Percentiles rank a stretch among this genome's conserved stretches.
Evolutionary conservation across 1,140 invertebrate genomes (phyloP).

Genomic region (Hypsibius dujardini): DNA sequence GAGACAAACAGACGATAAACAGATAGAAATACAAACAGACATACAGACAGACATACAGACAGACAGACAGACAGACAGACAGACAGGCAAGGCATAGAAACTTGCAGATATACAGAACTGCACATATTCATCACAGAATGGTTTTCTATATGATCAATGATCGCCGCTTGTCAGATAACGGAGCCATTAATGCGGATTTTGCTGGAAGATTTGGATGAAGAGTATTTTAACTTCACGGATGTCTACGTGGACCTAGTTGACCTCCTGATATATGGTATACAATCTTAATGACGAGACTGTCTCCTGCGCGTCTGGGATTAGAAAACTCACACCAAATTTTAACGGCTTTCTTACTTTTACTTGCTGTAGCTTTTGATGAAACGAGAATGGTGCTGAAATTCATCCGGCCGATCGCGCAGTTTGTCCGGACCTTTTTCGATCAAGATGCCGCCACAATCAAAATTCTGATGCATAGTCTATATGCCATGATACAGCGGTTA

Average conservation of each 20-base stretch:
- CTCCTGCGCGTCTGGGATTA: too few relatives aligned
- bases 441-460: not conserved
- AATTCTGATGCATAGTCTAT: not conserved
- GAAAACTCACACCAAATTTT: too few relatives aligned
- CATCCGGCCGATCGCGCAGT: not conserved
- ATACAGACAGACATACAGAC: not conserved
- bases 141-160: not conserved
- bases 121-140: not conserved
- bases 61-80: not conserved
- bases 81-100: not conserved
- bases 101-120: not conserved
- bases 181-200: conserved; percentile 3
- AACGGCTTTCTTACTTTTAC: not conserved
- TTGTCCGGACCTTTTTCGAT: not conserved
- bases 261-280: not conserved
- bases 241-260: conserved; percentile 8
- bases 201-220: conserved; percentile 15
- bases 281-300: too few relatives aligned
- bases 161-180: not conserved
- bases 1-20: too few relatives aligned
- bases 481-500: not conserved
- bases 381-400: not conserved
- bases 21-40: too few relatives aligned
- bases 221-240: conserved; percentile 1
- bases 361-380: conserved; percentile 2